phyloP scores from a whole-genome alignment of 2,797 vertebrate species.

The Myripristis jacobus region DNA sequence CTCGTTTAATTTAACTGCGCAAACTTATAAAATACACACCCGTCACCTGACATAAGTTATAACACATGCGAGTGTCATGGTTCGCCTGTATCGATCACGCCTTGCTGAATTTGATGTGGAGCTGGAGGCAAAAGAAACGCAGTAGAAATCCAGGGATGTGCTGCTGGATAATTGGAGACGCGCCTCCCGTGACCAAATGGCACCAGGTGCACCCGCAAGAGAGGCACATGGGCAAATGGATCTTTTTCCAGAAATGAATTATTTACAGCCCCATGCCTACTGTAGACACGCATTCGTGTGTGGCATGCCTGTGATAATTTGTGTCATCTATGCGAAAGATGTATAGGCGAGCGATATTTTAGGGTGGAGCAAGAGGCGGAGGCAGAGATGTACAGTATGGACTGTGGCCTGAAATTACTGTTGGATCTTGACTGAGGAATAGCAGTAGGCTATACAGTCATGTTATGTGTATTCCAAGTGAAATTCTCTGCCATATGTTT shows the following conservation, averaged over 20 bases:
- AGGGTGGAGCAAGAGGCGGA: too few relatives aligned
- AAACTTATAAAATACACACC: conserved; percentile 29
- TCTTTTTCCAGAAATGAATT: conserved; percentile 69
- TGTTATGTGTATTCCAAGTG: too few relatives aligned
- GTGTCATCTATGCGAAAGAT: conserved; percentile 21
- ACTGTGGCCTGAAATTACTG: too few relatives aligned
- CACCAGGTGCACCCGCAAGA: conserved; percentile 64
- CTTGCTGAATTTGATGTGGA: conserved; percentile 29
- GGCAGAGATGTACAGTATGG: too few relatives aligned
- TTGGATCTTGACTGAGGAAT: too few relatives aligned
- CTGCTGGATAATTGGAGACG: conserved; percentile 48
- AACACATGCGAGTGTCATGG: conserved; percentile 13
- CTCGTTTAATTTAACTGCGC: neutral
- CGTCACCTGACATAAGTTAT: conserved; percentile 13
- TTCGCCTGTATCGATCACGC: conserved; percentile 20
- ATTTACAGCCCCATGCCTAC: conserved; percentile 58
- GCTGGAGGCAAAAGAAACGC: conserved; percentile 25
- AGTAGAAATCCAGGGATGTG: conserved; percentile 43
- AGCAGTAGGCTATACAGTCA: too few relatives aligned
- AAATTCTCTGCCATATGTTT: too few relatives aligned
- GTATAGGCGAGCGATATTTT: too few relatives aligned
- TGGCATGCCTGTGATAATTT: conserved; percentile 31
- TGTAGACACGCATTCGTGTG: conserved; percentile 18
- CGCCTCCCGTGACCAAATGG: conserved; percentile 55
- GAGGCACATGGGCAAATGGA: conserved; percentile 60